Base-by-base conservation (phyloP, 2,797 vertebrate genomes). In the Lophura swinhoii region DNA sequence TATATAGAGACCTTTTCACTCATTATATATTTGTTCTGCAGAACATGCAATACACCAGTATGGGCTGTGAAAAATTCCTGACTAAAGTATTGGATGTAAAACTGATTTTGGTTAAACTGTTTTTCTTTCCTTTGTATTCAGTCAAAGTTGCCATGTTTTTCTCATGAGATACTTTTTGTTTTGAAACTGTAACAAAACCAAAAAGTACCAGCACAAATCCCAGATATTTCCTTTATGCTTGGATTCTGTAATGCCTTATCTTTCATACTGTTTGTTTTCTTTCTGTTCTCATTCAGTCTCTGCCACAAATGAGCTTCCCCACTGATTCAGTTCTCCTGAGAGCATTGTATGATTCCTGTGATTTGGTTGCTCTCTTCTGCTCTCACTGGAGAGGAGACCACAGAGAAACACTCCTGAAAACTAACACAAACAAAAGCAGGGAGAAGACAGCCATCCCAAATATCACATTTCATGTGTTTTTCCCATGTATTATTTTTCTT, bases 1-100 rank as follows among this genome's bases (percentile, higher is more conserved):
- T n/a, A 62, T 4, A 96, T 95, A 93, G 92, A 96, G 96, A 95
- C 60, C 58, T 53, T 78, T 96, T 95, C 80, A 59, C 68, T 97
- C 95, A 91, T 93, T 78, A 96, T 79, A 94, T 14, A 28, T 93
- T 95, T 95, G 43, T 75, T 91, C 37, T 67, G 83, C 58, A 69
- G 37, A 59, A 86, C 48, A 46, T 87, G 75, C 49, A 94, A 94
- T 85, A 92, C 85, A 95, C 95, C 96, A 94, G 87, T 48, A 63
- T 11, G 5, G 31, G 35, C 22, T 70, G 14, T 73, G 84, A 59
- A 94, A 89, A 94, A 76, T 69, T 60, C 10, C 28, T 84, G 16
- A 78, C 63, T 70, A 59, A 93, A 81, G 84, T 77, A 82, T 48
- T 75, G 28, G 59, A 69, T 81, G 7, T 60, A 74, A 87, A 82